Evolutionary conservation across 2,113 vertebrate species (phyloP), one percentile per base, ranked within the genome.

Genomic region (Prunella fulvescens): DNA sequence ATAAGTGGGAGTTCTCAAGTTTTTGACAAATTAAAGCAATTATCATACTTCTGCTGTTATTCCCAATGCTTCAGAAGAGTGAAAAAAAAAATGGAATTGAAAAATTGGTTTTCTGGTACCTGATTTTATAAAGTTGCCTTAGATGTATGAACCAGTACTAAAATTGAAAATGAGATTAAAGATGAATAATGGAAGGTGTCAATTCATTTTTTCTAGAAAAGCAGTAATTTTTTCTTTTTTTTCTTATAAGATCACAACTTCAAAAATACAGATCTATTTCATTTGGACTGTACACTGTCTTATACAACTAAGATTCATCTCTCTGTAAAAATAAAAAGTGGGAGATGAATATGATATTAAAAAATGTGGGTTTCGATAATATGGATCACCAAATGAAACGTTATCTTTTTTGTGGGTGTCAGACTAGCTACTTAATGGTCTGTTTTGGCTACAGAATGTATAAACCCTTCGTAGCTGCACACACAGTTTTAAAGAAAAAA

Each of bases 81-180:
- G 26, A 40, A 42, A 48, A n/a, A n/a, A 37, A 24, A 58, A 62
- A n/a, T 14, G 3, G 6, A 72, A 57, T 19, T 0, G 0, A 64
- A 22, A 31, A 64, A 45, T 10, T 8, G 5, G 20, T 48, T 56
- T 64, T 80, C 25, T 31, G 5, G 9, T 72, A 33, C 11, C 25
- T 42, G 25, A 42, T 64, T 88, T 42, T 57, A 42, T 48, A 26
- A 62, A 79, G 29, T 56, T 42, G 17, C 14, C 10, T 19, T 54
- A 28, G 33, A 53, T 42, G 9, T 29, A 42, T 29, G 12, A 65
- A 37, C 7, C 12, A 12, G 26, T 51, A 67, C 33, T 17, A 67
- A 67, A 61, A 53, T 3, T 45, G 20, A 81, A 91, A 89, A 76
- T 45, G n/a, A 76, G 33, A 50, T 47, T 54, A 40, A 85, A 86